phyloP scores from a whole-genome alignment of 2,888 invertebrate genomes.

The Laspeyria flexula region DNA sequence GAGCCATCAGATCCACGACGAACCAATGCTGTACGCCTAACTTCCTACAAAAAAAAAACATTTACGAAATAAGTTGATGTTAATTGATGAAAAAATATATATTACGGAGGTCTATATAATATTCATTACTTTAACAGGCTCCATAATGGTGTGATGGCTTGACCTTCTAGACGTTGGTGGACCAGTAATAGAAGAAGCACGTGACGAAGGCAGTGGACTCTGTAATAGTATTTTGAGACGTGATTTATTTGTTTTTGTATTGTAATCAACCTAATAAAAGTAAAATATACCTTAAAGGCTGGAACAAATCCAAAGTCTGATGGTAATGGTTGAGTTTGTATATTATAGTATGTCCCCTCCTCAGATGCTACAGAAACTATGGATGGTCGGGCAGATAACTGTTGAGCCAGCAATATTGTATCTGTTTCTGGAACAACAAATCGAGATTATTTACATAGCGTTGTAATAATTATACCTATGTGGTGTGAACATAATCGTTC shows the following conservation, averaged over 20 bases:
- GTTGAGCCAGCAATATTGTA: slow-evolving; percentile 78
- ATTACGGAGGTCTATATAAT: no score
- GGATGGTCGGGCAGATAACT: slow-evolving; percentile 80
- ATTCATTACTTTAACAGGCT: slow-evolving; percentile 66
- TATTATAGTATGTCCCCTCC: slow-evolving; percentile 72
- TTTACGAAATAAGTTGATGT: not conserved
- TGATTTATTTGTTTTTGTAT: no score
- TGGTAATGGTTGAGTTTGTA: slow-evolving; percentile 77
- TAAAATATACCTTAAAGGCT: slow-evolving; percentile 64
- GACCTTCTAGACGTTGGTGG: slow-evolving; percentile 78
- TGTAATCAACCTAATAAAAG: no score
- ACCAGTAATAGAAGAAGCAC: slow-evolving; percentile 76
- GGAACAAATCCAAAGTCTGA: slow-evolving; percentile 81
- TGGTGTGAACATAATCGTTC: not conserved
- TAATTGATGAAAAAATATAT: no score
- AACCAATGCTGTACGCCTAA: slow-evolving; percentile 70
- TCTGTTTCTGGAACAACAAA: slow-evolving; percentile 77
- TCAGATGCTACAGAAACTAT: slow-evolving; percentile 81
- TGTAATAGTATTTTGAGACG: slow-evolving; percentile 41
- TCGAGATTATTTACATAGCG: no score
- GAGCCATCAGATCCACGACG: slow-evolving; percentile 80
- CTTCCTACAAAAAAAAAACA: slow-evolving; percentile 58
- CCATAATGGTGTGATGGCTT: slow-evolving; percentile 74
- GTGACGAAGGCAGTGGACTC: slow-evolving; percentile 73
- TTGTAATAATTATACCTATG: not conserved